phyloP scores from a whole-genome alignment of 2,888 invertebrate genomes.

The Trimorus sp. region DNA sequence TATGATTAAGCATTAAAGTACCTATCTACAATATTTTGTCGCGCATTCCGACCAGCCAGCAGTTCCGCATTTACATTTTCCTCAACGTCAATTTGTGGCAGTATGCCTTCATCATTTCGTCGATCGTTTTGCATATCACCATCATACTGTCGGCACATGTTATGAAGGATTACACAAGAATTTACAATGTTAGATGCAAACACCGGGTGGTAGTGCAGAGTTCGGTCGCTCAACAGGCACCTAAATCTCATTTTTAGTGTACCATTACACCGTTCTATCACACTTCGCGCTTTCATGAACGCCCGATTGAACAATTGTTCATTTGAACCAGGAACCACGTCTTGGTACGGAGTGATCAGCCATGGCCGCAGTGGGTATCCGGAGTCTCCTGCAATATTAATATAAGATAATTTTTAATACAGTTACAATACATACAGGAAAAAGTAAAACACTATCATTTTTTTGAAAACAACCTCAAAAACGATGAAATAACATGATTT shows the following conservation, averaged over 20 bases:
- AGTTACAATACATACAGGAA: too few relatives aligned
- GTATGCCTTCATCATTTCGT: not conserved
- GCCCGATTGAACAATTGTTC: not conserved
- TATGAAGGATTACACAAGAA: conserved; percentile 16
- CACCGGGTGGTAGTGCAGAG: conserved; percentile 16
- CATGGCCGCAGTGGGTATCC: not conserved
- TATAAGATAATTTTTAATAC: too few relatives aligned
- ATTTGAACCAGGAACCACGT: not conserved
- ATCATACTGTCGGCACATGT: not conserved
- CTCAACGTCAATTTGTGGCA: too few relatives aligned
- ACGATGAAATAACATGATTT: too few relatives aligned
- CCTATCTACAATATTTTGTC: too few relatives aligned
- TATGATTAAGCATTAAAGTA: too few relatives aligned
- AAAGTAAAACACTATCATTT: too few relatives aligned
- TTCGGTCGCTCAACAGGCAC: conserved; percentile 19
- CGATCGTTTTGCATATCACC: too few relatives aligned
- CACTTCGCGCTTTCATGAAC: not conserved
- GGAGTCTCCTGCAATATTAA: too few relatives aligned
- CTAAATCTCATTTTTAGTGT: conserved; percentile 26
- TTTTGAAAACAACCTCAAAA: too few relatives aligned
- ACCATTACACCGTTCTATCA: conserved; percentile 24
- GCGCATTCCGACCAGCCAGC: too few relatives aligned
- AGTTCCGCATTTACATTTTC: too few relatives aligned
- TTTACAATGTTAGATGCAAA: conserved; percentile 25
- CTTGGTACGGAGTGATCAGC: not conserved